Conservation (phyloP, 2,797 vertebrate genomes). For the Mus caroli region DNA sequence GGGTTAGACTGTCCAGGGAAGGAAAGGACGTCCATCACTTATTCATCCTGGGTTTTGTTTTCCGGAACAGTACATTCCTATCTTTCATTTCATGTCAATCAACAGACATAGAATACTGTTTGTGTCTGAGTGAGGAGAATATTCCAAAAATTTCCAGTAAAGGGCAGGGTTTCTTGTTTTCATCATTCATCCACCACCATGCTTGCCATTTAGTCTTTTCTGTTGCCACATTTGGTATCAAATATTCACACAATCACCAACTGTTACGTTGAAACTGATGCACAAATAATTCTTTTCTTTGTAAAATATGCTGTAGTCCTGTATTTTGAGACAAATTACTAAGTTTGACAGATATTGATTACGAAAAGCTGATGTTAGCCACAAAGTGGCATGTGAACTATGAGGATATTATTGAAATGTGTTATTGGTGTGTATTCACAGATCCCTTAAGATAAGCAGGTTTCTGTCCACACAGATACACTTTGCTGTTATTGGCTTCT, state of each 20-base stretch:
- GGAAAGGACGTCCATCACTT: conserved; percentile 85
- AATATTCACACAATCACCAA: not conserved
- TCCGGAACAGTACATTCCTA: conserved; percentile 78
- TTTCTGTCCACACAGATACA: not conserved
- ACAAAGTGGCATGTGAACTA: not conserved
- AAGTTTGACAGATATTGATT: conserved; percentile 70
- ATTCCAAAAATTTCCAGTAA: conserved; percentile 15
- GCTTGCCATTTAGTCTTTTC: not conserved
- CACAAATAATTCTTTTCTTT: not conserved
- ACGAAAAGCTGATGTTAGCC: conserved; percentile 69
- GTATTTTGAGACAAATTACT: conserved; percentile 81
- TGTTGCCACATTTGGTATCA: not conserved
- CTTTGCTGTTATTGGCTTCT: not conserved
- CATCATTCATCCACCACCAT: not conserved
- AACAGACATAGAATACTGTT: conserved; percentile 45
- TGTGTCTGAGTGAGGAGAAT: conserved; percentile 51
- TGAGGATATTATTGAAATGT: conserved; percentile 39
- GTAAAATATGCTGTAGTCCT: conserved; percentile 17
- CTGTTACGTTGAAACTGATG: not conserved
- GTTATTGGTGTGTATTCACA: not conserved
- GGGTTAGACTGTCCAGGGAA: conserved; percentile 65
- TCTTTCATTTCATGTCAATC: conserved; percentile 71
- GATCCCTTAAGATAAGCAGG: not conserved
- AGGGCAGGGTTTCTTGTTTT: conserved; percentile 30
- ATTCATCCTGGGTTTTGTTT: conserved; percentile 88